These are phyloP conservation scores for Conomelus anceps DNA, from an alignment of 2,888 invertebrate species.

Conservation along the genomic window DNA sequence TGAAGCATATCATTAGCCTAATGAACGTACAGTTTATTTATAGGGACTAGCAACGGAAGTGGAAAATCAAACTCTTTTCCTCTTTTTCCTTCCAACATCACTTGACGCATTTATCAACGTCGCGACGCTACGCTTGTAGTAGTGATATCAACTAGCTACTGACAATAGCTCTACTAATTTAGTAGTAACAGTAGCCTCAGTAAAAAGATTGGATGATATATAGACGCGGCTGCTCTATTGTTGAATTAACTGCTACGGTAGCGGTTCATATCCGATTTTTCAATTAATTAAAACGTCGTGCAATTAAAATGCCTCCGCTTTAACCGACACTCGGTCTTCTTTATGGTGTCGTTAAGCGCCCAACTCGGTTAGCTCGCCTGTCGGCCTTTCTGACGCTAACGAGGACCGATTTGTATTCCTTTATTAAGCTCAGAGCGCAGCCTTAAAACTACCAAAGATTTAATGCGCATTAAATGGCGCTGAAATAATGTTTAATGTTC, in stretches of 20 bases:
- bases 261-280: neutral
- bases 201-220: neutral
- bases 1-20: neutral
- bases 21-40: neutral
- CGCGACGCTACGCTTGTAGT: neutral
- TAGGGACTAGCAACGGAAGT: neutral
- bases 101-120: neutral
- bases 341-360: neutral
- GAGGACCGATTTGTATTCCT: neutral
- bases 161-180: no score
- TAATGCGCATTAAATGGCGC: neutral
- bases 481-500: neutral
- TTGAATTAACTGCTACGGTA: neutral
- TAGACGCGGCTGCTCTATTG: neutral
- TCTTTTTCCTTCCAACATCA: neutral
- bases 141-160: neutral
- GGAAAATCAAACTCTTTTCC: neutral
- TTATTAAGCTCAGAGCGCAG: no score
- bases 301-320: neutral
- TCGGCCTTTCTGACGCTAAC: neutral
- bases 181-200: no score
- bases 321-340: neutral
- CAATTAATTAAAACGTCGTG: neutral
- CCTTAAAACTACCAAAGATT: neutral
- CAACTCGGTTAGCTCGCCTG: neutral